These are phyloP conservation scores for Dipodomys merriami DNA, from an alignment of 2,113 vertebrate species.

Conservation along the genomic window DNA sequence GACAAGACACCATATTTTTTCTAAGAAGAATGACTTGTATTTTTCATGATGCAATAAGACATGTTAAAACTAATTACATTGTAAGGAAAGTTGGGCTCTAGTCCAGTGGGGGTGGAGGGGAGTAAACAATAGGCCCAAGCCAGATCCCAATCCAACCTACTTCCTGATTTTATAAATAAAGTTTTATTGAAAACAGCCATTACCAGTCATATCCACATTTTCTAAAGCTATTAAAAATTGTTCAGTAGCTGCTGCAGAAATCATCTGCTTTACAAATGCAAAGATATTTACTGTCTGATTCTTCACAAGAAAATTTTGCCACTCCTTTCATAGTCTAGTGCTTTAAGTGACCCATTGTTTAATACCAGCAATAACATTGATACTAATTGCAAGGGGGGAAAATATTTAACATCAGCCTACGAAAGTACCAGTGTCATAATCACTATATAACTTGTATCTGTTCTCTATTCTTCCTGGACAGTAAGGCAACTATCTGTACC, in stretches of 20 bases:
- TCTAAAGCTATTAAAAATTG: background rate
- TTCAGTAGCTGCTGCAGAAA: background rate
- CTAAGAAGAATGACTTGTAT: slow-evolving; percentile 8
- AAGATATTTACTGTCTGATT: background rate
- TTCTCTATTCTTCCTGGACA: slow-evolving; percentile 14
- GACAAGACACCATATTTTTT: background rate
- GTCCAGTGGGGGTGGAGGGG: background rate
- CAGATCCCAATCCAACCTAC: background rate
- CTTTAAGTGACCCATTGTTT: background rate
- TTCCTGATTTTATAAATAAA: slow-evolving; percentile 47
- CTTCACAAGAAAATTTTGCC: background rate
- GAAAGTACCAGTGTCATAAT: background rate
- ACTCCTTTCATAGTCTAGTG: background rate
- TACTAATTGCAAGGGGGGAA: background rate
- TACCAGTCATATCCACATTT: background rate
- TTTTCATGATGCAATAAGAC: background rate
- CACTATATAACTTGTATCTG: background rate
- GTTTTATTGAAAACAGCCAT: slow-evolving; percentile 21
- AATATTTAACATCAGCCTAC: background rate
- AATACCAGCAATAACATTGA: slow-evolving; percentile 4
- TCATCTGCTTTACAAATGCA: background rate
- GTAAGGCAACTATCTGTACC: background rate
- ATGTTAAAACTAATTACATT: slow-evolving; percentile 23
- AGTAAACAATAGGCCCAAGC: background rate
- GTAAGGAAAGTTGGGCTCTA: background rate